These are phyloP conservation scores for Bombus polaris DNA, from an alignment of 1,140 invertebrate genomes.

Conservation along the genomic window DNA sequence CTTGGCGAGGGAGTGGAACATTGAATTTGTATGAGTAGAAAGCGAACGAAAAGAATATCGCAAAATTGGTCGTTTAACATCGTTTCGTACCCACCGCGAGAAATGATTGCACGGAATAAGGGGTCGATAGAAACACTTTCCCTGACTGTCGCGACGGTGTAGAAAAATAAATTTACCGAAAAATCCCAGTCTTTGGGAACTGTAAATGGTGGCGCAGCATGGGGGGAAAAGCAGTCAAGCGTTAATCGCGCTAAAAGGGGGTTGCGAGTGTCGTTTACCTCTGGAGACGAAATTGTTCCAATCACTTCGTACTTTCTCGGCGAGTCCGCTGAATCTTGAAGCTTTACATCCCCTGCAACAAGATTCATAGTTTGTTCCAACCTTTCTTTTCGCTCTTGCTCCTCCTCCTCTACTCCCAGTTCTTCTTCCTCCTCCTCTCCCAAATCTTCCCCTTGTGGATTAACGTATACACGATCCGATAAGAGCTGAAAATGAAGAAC, in stretches of 20 bases:
- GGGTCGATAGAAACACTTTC: neutral
- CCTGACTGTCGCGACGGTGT: neutral
- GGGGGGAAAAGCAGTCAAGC: neutral
- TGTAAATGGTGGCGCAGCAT: neutral
- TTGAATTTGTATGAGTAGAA: neutral
- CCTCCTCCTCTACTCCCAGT: conserved; percentile 27
- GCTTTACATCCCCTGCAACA: neutral
- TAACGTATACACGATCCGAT: conserved; percentile 42
- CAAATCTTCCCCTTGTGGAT: conserved; percentile 35
- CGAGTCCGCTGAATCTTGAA: neutral
- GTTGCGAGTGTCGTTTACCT: conserved; percentile 50
- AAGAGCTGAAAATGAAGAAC: conserved; percentile 45
- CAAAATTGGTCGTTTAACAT: neutral
- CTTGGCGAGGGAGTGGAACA: neutral
- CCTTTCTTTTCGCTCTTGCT: conserved; percentile 22
- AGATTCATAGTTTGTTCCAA: neutral
- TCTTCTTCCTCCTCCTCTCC: conserved; percentile 19
- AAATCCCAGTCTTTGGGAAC: neutral
- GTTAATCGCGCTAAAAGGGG: conserved; percentile 51
- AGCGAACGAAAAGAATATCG: neutral
- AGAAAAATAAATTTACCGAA: conserved; percentile 6
- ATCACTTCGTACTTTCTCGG: conserved; percentile 69
- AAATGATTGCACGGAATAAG: neutral
- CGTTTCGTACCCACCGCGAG: neutral
- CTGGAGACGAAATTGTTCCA: conserved; percentile 60